Evolutionary conservation across 2,797 vertebrate genomes (phyloP), one percentile per base, ranked within the genome.

Genomic region (Octomys mimax): DNA sequence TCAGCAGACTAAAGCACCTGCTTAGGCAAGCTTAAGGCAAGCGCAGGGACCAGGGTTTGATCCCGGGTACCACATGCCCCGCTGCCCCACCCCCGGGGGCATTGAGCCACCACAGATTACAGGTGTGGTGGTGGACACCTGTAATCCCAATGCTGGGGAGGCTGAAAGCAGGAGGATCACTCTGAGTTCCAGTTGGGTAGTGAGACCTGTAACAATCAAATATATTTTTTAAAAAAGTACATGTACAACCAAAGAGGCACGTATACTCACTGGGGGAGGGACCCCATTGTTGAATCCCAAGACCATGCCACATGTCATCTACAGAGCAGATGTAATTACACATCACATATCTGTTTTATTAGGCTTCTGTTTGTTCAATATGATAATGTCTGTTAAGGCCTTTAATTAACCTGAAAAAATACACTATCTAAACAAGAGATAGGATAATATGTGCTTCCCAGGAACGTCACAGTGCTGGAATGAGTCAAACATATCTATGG

Each of bases 351-450:
- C 79, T n/a, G 18, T 93, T 95, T 96, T 96, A 95, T 93, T 86
- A 95, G 78, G 81, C 33, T 46, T 93, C 85, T 75, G 24, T 96
- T 64, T 95, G 75, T 92, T 87, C 90, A 95, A 75, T 93, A 59
- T 87, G 82, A 95, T 81, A 93, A 90, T n/a, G 19, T 49, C 33
- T 81, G 18, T 54, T 95, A 92, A 95, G 83, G 42, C 11, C 33
- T 95, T 94, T 93, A 95, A 97, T 94, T 89, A 95, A 75, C 59
- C 90, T 92, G 61, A 75, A 82, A 70, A 96, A 90, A 80, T 52
- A 68, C 1, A 62, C 77, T 89, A 54, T 28, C 62, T 89, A 97
- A 95, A 95, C 62, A 97, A 93, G 16, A 84, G 16, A 28, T 3
- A 64, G 19, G 61, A 24, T 81, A 84, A 61, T 88, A 86, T 88